Conservation (phyloP, 2,888 invertebrate species). For the Flexamia atlantica region DNA sequence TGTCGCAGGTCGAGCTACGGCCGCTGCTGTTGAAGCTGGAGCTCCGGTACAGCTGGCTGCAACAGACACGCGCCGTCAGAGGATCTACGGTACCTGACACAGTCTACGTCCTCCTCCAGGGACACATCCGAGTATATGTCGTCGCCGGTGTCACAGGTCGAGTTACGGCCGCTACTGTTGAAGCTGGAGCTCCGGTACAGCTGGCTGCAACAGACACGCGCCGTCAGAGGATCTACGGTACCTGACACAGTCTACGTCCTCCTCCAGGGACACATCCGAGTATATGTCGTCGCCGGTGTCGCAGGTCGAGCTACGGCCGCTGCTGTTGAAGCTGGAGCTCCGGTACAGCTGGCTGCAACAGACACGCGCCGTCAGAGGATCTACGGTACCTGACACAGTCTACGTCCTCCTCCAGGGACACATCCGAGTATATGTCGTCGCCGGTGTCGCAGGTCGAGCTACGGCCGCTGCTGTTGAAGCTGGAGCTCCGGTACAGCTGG, state of each 20-base stretch:
- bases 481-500: slow-evolving; percentile 94
- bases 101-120: slow-evolving; percentile 95
- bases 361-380: slow-evolving; percentile 75
- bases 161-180: slow-evolving; percentile 94
- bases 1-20: slow-evolving; percentile 94
- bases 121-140: slow-evolving; percentile 97
- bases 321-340: slow-evolving; percentile 95
- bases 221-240: slow-evolving; percentile 85
- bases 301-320: slow-evolving; percentile 93
- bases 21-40: slow-evolving; percentile 96
- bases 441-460: slow-evolving; percentile 95
- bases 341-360: slow-evolving; percentile 91
- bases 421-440: slow-evolving; percentile 97
- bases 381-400: slow-evolving; percentile 93
- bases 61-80: slow-evolving; percentile 71
- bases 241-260: slow-evolving; percentile 95
- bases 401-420: slow-evolving; percentile 95
- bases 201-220: slow-evolving; percentile 81
- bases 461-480: slow-evolving; percentile 94
- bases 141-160: slow-evolving; percentile 94
- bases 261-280: slow-evolving; percentile 94
- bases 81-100: slow-evolving; percentile 93
- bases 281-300: slow-evolving; percentile 97
- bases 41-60: slow-evolving; percentile 93
- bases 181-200: slow-evolving; percentile 95